Evolutionary conservation across 2,797 vertebrate species (phyloP).

Genomic region (Bovichtus diacanthus): DNA sequence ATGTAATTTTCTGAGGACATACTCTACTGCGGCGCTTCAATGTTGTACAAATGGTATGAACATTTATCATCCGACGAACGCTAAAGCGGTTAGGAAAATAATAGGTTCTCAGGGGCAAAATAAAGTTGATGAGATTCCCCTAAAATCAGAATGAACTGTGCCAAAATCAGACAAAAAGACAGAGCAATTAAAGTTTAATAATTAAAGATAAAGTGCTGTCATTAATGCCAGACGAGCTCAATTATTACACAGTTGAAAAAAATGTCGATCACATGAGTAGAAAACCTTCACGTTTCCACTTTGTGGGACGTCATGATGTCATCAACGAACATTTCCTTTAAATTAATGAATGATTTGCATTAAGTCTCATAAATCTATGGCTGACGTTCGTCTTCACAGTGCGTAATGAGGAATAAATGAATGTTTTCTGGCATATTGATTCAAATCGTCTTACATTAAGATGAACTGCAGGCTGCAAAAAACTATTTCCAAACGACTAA

Average conservation of each 20-base stretch:
- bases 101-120: neutral
- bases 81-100: neutral
- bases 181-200: neutral
- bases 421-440: constrained; percentile 11
- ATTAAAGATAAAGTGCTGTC: neutral
- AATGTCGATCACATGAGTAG: neutral
- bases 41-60: neutral
- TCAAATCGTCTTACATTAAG: neutral
- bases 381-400: constrained; percentile 2
- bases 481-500: neutral
- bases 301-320: too few relatives aligned
- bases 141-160: neutral
- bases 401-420: constrained; percentile 20
- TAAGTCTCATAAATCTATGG: neutral
- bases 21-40: neutral
- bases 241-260: neutral
- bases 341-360: neutral
- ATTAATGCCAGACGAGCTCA: neutral
- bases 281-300: neutral
- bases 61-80: neutral
- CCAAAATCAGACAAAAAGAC: neutral
- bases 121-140: neutral
- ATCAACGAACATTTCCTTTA: neutral
- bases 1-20: neutral
- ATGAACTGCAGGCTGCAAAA: neutral